Evolutionary conservation across 2,797 vertebrate species (phyloP), one percentile per base, ranked within the genome.

Genomic region (Gambusia yucatana): DNA sequence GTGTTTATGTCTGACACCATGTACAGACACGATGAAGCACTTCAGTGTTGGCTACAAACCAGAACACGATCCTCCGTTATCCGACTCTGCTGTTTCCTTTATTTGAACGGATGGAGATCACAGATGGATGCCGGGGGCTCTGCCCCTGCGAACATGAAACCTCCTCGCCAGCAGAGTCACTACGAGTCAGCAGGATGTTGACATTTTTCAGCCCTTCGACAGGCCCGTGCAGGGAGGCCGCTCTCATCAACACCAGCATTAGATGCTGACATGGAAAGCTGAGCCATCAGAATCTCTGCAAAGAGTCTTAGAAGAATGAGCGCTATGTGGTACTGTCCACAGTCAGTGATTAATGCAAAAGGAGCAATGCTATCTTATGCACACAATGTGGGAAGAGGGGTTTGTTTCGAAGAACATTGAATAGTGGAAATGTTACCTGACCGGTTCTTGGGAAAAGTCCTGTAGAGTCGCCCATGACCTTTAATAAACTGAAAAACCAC

Each of bases 141-240:
- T 59, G 43, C 65, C 82, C 71, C 57, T 50, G 55, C 77, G 76
- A 87, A 85, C 78, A 72, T 61, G 73, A 91, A 90, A 92, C 84
- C 72, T 84, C 89, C 80, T 83, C 9, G 39, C 83, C 57, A 59
- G 88, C 89, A 86, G 77, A 85, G 87, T 73, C 6, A 41, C 77
- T 52, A 50, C 83, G 74, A 88, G 87, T 88, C 91, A 92, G 89
- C 92, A 91, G 83, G 80, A 87, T 86, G 87, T 87, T 86, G 83
- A 80, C 83, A 84, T 78, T 84, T 71, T 82, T 88, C 81, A 84
- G 46, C 61, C 25, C 73, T 72, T 80, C 79, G 75, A 88, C 91
- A 86, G 78, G 86, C 85, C 81, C 39, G 8, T 46, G 74, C 89
- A 88, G 79, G 70, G 75, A 79, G 76, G 11, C 22, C 3, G 1